Percentiles rank a stretch among this genome's conserved stretches.
Evolutionary conservation across 2,797 vertebrate species (phyloP).

Genomic region (Helostoma temminkii): DNA sequence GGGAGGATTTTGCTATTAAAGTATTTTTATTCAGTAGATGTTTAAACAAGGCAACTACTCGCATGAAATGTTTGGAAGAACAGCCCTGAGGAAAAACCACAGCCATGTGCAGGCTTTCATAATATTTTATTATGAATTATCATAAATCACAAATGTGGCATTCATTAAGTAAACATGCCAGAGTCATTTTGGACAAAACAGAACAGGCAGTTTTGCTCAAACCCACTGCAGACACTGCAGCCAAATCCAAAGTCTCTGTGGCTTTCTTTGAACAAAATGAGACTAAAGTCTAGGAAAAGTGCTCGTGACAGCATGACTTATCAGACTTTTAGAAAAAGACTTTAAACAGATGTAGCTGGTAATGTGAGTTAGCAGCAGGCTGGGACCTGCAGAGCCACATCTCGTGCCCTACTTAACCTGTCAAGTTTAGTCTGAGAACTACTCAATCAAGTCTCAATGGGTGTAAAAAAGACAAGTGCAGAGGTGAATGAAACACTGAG

Average conservation of each 20-base stretch:
- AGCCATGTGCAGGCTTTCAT: constrained; percentile 56
- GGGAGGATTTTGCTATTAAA: neutral
- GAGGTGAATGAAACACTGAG: constrained; percentile 61
- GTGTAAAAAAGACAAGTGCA: constrained; percentile 21
- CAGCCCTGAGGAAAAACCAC: constrained; percentile 50
- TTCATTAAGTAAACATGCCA: constrained; percentile 52
- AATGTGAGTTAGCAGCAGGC: constrained; percentile 68
- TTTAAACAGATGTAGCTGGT: constrained; percentile 68
- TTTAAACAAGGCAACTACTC: constrained; percentile 30
- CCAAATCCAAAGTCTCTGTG: constrained; percentile 26
- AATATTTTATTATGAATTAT: constrained; percentile 42
- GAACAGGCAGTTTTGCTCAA: constrained; percentile 17
- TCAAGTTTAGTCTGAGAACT: constrained; percentile 56
- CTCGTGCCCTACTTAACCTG: constrained; percentile 66
- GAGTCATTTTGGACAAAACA: constrained; percentile 25
- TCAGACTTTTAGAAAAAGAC: constrained; percentile 51
- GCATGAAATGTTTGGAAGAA: constrained; percentile 49
- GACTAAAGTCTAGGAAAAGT: constrained; percentile 27
- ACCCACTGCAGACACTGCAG: neutral
- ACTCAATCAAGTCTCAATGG: constrained; percentile 66
- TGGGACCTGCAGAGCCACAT: constrained; percentile 41
- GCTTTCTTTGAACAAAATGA: constrained; percentile 24
- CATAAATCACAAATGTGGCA: constrained; percentile 50
- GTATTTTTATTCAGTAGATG: constrained; percentile 33
- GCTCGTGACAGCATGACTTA: constrained; percentile 59